phyloP scores from a whole-genome alignment of 2,797 vertebrate genomes.

The Melanotaenia boesemani region DNA sequence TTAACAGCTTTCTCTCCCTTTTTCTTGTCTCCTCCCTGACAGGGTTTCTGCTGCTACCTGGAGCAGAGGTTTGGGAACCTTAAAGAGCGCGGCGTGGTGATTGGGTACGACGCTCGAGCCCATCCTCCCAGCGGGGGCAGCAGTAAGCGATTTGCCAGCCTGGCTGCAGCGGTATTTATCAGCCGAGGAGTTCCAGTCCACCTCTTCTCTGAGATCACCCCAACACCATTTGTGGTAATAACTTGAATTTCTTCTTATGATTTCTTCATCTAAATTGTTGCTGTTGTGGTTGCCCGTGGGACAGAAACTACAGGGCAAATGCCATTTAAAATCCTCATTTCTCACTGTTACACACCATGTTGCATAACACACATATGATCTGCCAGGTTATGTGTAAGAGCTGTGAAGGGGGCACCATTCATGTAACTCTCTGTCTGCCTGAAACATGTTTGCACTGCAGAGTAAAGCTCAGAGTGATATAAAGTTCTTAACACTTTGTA shows the following conservation, averaged over 20 bases:
- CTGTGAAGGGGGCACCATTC: too few relatives aligned
- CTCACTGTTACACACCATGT: constrained; percentile 10
- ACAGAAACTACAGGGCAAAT: constrained; percentile 50
- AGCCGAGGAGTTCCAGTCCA: constrained; percentile 91
- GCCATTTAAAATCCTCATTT: constrained; percentile 46
- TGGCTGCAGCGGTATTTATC: constrained; percentile 90
- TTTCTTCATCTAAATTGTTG: constrained; percentile 4
- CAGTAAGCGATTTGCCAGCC: constrained; percentile 91
- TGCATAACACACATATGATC: constrained; percentile 52
- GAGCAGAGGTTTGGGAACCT: constrained; percentile 89
- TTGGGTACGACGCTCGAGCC: constrained; percentile 93
- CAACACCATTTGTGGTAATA: constrained; percentile 96
- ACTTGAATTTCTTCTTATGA: constrained; percentile 1
- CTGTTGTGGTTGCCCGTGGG: constrained; percentile 3
- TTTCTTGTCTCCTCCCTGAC: constrained; percentile 19
- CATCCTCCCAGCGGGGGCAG: constrained; percentile 90
- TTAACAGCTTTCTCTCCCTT: neutral
- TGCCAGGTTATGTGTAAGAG: neutral
- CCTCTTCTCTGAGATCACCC: constrained; percentile 92
- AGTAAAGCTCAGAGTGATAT: neutral
- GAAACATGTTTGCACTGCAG: neutral
- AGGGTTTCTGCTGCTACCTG: constrained; percentile 95
- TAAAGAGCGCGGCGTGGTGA: constrained; percentile 91
- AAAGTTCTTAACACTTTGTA: neutral
- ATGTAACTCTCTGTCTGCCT: too few relatives aligned